A percentile compares a stretch with the other conserved stretches of the same genome.
These are phyloP conservation scores for Erythrocercus mccallii DNA, from an alignment of 2,113 vertebrate genomes.

Conservation along the genomic window DNA sequence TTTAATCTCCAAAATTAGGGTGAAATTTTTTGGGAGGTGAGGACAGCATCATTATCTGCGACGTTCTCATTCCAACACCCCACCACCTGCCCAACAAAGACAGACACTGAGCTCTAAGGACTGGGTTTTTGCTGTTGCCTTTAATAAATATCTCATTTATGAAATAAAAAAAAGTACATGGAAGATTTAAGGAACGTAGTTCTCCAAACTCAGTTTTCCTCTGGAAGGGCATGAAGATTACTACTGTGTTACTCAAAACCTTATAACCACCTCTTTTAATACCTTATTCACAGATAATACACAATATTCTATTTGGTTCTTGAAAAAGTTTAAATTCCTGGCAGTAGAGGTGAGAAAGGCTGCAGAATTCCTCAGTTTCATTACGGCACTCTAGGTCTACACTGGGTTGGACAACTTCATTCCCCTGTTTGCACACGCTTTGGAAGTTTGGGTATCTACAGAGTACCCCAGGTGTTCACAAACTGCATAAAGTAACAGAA, in stretches of 20 bases:
- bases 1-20: neutral
- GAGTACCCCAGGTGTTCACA: neutral
- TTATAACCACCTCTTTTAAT: neutral
- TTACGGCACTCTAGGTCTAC: neutral
- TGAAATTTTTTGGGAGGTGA: neutral
- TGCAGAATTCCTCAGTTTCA: neutral
- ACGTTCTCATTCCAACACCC: neutral
- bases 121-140: neutral
- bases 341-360: neutral
- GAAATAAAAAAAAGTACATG: neutral
- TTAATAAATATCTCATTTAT: neutral
- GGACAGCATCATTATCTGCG: accelerated
- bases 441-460: neutral
- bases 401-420: neutral
- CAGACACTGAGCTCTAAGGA: neutral
- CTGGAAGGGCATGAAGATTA: neutral
- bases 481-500: neutral
- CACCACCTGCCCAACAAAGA: neutral
- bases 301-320: accelerated
- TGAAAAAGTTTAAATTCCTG: neutral
- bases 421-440: accelerated
- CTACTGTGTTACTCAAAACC: neutral
- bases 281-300: neutral
- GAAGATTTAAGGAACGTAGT: neutral
- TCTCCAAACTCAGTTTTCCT: neutral